Conservation (phyloP, 2,888 invertebrate genomes). For the Cybosia mesomella region DNA sequence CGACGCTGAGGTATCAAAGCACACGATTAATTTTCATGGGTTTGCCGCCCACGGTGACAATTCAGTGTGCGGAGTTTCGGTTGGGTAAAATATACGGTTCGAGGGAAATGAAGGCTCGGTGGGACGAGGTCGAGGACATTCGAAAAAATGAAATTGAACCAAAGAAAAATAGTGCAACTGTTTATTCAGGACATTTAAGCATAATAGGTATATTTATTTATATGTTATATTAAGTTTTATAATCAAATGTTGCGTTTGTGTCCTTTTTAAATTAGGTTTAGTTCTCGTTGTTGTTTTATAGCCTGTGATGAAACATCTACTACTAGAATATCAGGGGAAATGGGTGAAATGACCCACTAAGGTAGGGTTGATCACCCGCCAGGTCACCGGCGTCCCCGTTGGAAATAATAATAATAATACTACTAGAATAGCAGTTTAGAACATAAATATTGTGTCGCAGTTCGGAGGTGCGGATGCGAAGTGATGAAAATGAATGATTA, state of each 20-base stretch:
- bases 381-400: too few species aligned
- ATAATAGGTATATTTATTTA: conserved; percentile 35
- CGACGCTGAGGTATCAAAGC: conserved; percentile 63
- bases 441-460: too few species aligned
- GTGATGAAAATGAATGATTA: too few species aligned
- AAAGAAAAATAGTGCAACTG: conserved; percentile 52
- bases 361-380: too few species aligned
- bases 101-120: conserved; percentile 66
- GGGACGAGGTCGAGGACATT: conserved; percentile 57
- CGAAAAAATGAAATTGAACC: conserved; percentile 54
- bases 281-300: neutral
- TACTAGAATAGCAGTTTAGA: too few species aligned
- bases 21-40: conserved; percentile 73
- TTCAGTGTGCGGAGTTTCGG: conserved; percentile 82
- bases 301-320: neutral
- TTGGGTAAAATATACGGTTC: conserved; percentile 80
- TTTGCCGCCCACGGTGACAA: conserved; percentile 79
- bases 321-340: too few species aligned
- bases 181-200: conserved; percentile 32
- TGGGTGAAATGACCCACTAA: too few species aligned
- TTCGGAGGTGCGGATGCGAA: too few species aligned
- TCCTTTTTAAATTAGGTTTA: neutral
- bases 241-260: neutral
- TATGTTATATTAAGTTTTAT: conserved; percentile 28
- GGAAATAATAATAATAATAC: too few species aligned